A percentile compares a stretch with the other conserved stretches of the same genome.
These are phyloP conservation scores for Cydia pomonella DNA, from an alignment of 1,140 invertebrate species.

Conservation along the genomic window DNA sequence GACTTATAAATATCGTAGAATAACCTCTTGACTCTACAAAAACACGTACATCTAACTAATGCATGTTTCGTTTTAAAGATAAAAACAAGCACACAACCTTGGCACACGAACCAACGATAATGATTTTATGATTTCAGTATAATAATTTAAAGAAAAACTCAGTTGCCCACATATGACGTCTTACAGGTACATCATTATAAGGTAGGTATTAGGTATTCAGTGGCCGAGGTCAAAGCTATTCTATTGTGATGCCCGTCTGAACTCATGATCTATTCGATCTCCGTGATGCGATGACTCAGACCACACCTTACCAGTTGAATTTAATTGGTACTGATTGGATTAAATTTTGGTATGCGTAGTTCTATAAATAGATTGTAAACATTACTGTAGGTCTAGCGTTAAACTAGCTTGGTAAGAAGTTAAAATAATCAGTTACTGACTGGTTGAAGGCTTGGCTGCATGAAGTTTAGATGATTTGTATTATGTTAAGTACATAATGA, in stretches of 20 bases:
- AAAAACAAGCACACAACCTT: not conserved
- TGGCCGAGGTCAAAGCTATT: constrained; percentile 68
- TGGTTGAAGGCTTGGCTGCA: no score
- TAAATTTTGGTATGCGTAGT: not conserved
- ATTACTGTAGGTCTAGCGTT: not conserved
- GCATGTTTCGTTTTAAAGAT: constrained; percentile 6
- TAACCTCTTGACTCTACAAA: not conserved
- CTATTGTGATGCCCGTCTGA: constrained; percentile 55
- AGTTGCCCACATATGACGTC: not conserved
- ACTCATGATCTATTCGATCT: constrained; percentile 50
- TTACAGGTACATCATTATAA: constrained; percentile 41
- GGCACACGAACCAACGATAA: constrained; percentile 1
- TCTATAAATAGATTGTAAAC: not conserved
- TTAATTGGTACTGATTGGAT: constrained; percentile 12
- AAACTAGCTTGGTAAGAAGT: no score
- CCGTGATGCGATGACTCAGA: constrained; percentile 35
- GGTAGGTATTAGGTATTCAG: constrained; percentile 43
- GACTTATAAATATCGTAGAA: constrained; percentile 11
- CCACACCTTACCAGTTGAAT: constrained; percentile 19
- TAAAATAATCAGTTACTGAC: no score
- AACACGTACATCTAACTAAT: constrained; percentile 1
- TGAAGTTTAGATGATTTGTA: no score
- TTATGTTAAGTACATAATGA: no score
- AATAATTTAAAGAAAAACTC: not conserved
- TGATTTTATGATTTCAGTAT: constrained; percentile 14